Percentiles rank a stretch among this genome's conserved stretches.
Conservation (phyloP, 2,888 invertebrate species). For the Pelosia muscerda region DNA sequence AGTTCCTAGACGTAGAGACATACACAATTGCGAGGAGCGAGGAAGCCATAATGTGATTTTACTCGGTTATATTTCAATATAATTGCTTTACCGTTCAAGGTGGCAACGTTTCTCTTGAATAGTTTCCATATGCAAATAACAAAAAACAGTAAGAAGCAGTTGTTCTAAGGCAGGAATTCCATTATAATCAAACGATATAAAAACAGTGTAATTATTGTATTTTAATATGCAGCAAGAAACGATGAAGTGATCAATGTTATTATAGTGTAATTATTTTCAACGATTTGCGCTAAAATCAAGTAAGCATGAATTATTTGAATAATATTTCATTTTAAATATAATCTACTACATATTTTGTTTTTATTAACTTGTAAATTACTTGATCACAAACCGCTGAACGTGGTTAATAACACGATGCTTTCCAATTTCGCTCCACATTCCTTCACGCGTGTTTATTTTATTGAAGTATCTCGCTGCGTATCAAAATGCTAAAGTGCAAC, state of each 20-base stretch:
- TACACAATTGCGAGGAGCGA: too few relatives aligned
- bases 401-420: constrained; percentile 57
- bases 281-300: neutral
- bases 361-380: too few relatives aligned
- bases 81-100: too few relatives aligned
- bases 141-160: too few relatives aligned
- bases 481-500: constrained; percentile 61
- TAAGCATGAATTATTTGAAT: neutral
- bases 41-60: too few relatives aligned
- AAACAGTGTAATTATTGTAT: neutral
- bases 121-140: too few relatives aligned
- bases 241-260: neutral
- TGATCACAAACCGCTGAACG: constrained; percentile 47
- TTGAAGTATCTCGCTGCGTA: constrained; percentile 58
- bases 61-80: too few relatives aligned
- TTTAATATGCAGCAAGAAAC: too few relatives aligned
- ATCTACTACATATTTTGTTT: too few relatives aligned
- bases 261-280: neutral
- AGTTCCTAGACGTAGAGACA: too few relatives aligned
- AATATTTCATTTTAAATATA: neutral
- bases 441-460: constrained; percentile 73
- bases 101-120: too few relatives aligned
- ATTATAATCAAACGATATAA: neutral
- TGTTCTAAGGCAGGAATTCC: too few relatives aligned
- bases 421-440: constrained; percentile 73